Percentiles rank a stretch among this genome's conserved stretches.
These are phyloP conservation scores for Cygnus olor DNA, from an alignment of 2,797 vertebrate genomes.

Conservation along the genomic window DNA sequence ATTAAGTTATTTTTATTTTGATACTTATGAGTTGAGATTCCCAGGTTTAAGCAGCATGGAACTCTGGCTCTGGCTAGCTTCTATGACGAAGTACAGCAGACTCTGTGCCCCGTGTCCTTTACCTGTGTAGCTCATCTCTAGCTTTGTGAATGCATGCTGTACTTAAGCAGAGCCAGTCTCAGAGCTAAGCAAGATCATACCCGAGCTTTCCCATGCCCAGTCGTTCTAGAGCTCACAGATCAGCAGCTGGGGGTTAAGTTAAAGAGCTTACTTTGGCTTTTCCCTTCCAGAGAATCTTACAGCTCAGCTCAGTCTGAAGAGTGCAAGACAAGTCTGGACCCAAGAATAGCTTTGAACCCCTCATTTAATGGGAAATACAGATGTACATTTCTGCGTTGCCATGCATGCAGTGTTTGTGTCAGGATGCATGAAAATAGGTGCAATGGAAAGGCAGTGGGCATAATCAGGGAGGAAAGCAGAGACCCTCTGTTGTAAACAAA, in stretches of 20 bases:
- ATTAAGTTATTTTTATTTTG: not conserved
- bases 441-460: not conserved
- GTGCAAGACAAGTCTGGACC: not conserved
- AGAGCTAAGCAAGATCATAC: not conserved
- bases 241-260: slow-evolving; percentile 19
- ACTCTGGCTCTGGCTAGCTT: not conserved
- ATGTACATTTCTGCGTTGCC: not conserved
- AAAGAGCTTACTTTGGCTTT: slow-evolving; percentile 35
- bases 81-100: not conserved
- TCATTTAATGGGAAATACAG: not conserved
- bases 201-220: not conserved
- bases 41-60: not conserved
- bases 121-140: not conserved
- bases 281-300: not conserved
- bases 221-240: not conserved
- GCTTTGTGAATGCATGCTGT: not conserved
- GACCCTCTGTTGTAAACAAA: not conserved
- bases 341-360: not conserved
- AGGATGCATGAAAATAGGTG: not conserved
- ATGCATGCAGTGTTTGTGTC: not conserved
- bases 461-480: not conserved
- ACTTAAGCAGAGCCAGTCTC: not conserved
- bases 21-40: not conserved
- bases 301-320: not conserved
- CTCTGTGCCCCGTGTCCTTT: not conserved